These are phyloP conservation scores for Melinaea menophilus DNA, from an alignment of 2,888 invertebrate genomes.

Conservation along the genomic window DNA sequence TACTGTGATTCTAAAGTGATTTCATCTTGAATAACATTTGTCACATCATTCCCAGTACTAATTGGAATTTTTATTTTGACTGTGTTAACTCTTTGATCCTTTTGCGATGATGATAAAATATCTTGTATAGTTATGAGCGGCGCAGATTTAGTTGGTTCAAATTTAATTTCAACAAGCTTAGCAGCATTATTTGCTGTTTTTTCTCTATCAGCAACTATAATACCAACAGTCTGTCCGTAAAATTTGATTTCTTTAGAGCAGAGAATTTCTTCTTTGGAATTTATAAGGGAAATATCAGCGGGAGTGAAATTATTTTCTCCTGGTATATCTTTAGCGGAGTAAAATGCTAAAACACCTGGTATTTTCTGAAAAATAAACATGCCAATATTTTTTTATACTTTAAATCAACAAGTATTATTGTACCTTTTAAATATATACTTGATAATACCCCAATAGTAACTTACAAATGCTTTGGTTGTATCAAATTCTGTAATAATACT, in stretches of 20 bases:
- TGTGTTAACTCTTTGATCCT: constrained; percentile 46
- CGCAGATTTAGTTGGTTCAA: constrained; percentile 52
- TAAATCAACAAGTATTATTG: no score
- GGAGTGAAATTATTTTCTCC: constrained; percentile 78
- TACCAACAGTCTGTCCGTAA: constrained; percentile 81
- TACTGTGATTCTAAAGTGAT: constrained; percentile 81
- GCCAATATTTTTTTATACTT: constrained; percentile 6
- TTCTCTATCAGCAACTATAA: constrained; percentile 79
- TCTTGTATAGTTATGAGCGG: constrained; percentile 55
- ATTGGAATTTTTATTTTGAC: constrained; percentile 49
- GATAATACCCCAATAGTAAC: constrained; percentile 31
- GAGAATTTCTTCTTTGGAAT: constrained; percentile 56
- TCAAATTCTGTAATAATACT: constrained; percentile 79
- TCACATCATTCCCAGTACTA: no score
- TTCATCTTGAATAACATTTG: constrained; percentile 77
- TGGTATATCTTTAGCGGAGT: constrained; percentile 81
- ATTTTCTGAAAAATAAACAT: constrained; percentile 64
- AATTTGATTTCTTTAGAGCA: constrained; percentile 68
- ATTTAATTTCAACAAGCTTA: constrained; percentile 70
- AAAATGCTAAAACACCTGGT: constrained; percentile 80
- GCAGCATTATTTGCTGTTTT: constrained; percentile 76
- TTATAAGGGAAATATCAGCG: constrained; percentile 43
- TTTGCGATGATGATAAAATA: constrained; percentile 55
- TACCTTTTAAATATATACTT: constrained; percentile 6
- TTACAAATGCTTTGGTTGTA: constrained; percentile 81